Base-by-base conservation (phyloP, 2,888 invertebrate species). In the Pristionchus maxplancki region DNA sequence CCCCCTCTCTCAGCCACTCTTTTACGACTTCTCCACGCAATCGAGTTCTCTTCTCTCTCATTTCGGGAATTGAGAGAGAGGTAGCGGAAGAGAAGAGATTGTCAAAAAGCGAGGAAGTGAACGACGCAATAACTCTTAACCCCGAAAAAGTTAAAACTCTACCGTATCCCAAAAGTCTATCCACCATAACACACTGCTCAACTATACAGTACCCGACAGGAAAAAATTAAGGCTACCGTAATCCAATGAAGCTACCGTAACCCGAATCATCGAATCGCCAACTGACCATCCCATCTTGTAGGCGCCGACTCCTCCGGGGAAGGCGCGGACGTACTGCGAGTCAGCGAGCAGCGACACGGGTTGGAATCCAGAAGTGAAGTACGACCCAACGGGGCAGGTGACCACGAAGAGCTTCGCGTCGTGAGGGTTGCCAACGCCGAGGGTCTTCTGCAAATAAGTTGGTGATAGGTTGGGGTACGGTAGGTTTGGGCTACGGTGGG, bases 211-310 rank as follows among this genome's bases (percentile, higher is more conserved):
- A n/a, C n/a, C n/a, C n/a, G n/a, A n/a, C n/a, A n/a, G 44, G 44
- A 11, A 31, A 48, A 24, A 34, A 8, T 9, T 3, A 5, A 11
- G 48, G 2, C n/a, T 9, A 37, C n/a, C 13, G n/a, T 58, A 24
- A 24, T 17, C 58, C 58, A 58, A 3, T 2, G 20, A 2, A 31
- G 34, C 62, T 48, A 48, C 74, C 24, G 34, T 86, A 31, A 86
- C 20, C 34, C 44, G 5, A n/a, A 48, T 58, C 20, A 50, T 13
- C 17, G 58, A 40, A 40, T 9, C 40, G 37, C n/a, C 5, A 44
- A 88, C 96, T 97, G 97, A 96, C 92, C 98, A 97, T 90, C 99
- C 99, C 96, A 99, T 97, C 96, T 99, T 99, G 93, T 96, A 96
- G 94, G 97, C 97, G 71, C 99, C 99, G 91, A 97, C 97, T 89